Evolutionary conservation across 2,797 vertebrate genomes (phyloP).

Genomic region (Vireo griseus): DNA sequence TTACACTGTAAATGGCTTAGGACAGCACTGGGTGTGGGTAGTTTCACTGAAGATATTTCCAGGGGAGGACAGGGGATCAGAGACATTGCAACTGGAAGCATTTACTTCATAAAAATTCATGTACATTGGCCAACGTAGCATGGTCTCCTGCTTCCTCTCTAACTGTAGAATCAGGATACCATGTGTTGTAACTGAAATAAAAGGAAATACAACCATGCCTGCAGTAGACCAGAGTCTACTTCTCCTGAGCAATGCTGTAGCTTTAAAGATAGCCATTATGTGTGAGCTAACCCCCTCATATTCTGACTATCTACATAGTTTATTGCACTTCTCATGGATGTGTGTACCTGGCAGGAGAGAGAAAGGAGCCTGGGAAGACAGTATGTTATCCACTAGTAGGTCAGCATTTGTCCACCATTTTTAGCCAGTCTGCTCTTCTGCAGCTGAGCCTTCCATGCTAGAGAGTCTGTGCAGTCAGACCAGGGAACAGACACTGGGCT

Average conservation of each 20-base stretch:
- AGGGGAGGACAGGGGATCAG: neutral
- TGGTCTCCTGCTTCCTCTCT: neutral
- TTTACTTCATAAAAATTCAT: neutral
- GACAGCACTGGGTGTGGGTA: neutral
- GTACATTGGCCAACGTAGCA: neutral
- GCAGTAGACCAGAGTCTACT: neutral
- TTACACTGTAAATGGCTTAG: neutral
- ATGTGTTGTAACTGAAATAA: neutral
- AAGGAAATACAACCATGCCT: neutral
- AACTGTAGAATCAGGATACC: neutral
- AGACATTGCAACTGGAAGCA: neutral
- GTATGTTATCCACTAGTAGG: fast-evolving
- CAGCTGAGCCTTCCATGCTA: neutral
- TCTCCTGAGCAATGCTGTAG: neutral
- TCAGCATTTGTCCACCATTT: neutral
- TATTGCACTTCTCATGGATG: neutral
- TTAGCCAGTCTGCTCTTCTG: neutral
- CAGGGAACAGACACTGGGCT: neutral
- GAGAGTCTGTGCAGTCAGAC: neutral
- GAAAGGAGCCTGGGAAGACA: neutral
- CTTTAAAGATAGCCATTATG: neutral
- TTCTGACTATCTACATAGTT: neutral
- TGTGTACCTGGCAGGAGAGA: neutral
- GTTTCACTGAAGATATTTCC: neutral
- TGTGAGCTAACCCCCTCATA: neutral